phyloP scores from a whole-genome alignment of 1,140 invertebrate species.

The Hycleus phaleratus region DNA sequence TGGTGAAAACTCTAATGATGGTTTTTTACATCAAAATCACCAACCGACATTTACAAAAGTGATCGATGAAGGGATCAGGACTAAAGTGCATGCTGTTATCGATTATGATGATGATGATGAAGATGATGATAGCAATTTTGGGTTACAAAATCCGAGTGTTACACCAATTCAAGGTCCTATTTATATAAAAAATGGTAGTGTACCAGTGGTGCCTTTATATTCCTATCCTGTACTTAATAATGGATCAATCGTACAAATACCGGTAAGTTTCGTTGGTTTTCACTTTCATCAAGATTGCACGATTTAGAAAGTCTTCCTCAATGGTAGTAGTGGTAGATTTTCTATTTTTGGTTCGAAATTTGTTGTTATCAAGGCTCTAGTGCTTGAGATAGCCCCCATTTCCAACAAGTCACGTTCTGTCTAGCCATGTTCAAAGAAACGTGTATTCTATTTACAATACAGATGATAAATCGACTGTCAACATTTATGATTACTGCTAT shows the following conservation, averaged over 20 bases:
- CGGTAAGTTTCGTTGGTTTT: slow-evolving; percentile 53
- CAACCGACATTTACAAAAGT: slow-evolving; percentile 24
- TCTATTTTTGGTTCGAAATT: no score
- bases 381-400: no score
- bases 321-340: no score
- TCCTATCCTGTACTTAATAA: slow-evolving; percentile 75
- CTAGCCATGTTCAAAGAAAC: no score
- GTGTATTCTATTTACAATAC: no score
- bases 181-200: slow-evolving; percentile 66
- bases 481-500: no score
- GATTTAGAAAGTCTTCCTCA: neutral
- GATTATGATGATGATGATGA: slow-evolving; percentile 57
- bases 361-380: no score
- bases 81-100: slow-evolving; percentile 60
- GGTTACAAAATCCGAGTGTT: slow-evolving; percentile 43
- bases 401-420: no score
- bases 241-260: slow-evolving; percentile 76
- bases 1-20: no score
- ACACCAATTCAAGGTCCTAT: slow-evolving; percentile 77
- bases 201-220: slow-evolving; percentile 77
- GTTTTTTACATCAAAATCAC: neutral
- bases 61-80: slow-evolving; percentile 46
- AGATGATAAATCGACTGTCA: no score
- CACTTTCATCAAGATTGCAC: no score
- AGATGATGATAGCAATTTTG: slow-evolving; percentile 44